These are phyloP conservation scores for Epinephelus malabaricus DNA, from an alignment of 2,797 vertebrate species.

Conservation along the genomic window DNA sequence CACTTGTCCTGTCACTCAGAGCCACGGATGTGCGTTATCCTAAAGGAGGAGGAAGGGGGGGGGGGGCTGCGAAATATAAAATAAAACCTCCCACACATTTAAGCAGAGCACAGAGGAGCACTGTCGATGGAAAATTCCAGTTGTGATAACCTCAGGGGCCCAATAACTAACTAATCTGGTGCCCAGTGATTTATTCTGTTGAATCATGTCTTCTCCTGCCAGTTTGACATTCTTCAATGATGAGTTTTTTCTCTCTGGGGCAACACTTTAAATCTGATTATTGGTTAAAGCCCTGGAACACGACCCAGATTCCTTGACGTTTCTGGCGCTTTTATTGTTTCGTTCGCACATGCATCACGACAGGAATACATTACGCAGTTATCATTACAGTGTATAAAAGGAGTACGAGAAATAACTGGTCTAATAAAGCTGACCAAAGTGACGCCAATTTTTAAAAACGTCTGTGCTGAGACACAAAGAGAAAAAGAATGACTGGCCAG, in stretches of 20 bases:
- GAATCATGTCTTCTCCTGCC: constrained; percentile 85
- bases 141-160: constrained; percentile 79
- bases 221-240: constrained; percentile 82
- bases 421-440: constrained; percentile 2
- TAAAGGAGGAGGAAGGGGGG: neutral
- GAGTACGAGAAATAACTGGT: neutral
- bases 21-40: constrained; percentile 59
- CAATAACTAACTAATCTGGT: constrained; percentile 80
- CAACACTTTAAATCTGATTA: constrained; percentile 79
- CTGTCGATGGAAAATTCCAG: constrained; percentile 81
- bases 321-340: constrained; percentile 58
- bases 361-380: constrained; percentile 23
- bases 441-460: neutral
- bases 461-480: neutral
- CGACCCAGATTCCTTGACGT: constrained; percentile 53
- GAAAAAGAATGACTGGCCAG: neutral
- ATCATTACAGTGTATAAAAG: constrained; percentile 1
- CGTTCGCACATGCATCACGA: constrained; percentile 47
- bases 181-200: constrained; percentile 84
- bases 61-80: constrained; percentile 54
- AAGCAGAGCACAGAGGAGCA: constrained; percentile 48
- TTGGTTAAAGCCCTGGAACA: constrained; percentile 75
- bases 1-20: constrained; percentile 80
- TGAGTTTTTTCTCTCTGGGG: constrained; percentile 77
- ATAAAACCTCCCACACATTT: constrained; percentile 49